A percentile compares a stretch with the other conserved stretches of the same genome.
phyloP scores from a whole-genome alignment of 2,888 invertebrate genomes.

The Cancer borealis region DNA sequence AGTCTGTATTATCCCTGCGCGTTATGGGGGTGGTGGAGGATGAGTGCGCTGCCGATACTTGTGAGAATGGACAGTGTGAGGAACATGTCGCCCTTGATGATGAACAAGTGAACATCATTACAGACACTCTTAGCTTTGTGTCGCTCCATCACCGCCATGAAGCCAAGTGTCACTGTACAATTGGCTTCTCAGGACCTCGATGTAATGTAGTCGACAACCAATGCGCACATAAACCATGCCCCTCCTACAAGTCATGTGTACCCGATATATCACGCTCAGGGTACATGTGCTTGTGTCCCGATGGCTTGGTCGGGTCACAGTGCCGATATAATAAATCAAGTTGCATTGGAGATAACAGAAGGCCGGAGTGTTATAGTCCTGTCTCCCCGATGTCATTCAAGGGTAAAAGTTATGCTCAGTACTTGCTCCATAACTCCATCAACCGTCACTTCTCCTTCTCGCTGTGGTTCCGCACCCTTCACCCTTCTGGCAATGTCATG shows the following conservation, averaged over 20 bases:
- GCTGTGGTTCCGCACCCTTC: constrained; percentile 90
- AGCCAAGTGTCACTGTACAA: constrained; percentile 89
- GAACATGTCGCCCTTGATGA: constrained; percentile 85
- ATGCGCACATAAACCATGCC: constrained; percentile 89
- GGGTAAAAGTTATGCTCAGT: constrained; percentile 90
- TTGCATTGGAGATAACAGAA: constrained; percentile 82
- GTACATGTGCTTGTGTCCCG: constrained; percentile 89
- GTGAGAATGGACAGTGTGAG: constrained; percentile 87
- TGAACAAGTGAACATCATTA: constrained; percentile 84
- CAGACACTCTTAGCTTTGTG: constrained; percentile 89
- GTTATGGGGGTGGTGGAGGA: constrained; percentile 86
- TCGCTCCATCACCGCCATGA: constrained; percentile 87
- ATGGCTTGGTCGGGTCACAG: constrained; percentile 86
- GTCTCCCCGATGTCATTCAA: constrained; percentile 89
- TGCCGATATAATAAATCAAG: constrained; percentile 85
- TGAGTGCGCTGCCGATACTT: constrained; percentile 86
- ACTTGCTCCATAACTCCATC: constrained; percentile 82
- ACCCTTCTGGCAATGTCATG: constrained; percentile 91
- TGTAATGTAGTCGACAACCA: constrained; percentile 89
- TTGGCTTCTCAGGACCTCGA: constrained; percentile 86
- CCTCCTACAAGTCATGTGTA: constrained; percentile 86
- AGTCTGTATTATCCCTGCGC: constrained; percentile 83
- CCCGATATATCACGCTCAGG: constrained; percentile 86
- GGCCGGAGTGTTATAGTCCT: constrained; percentile 87
- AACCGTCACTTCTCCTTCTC: constrained; percentile 85